Percentiles rank a stretch among this genome's conserved stretches.
These are phyloP conservation scores for Pinctada fucata DNA, from an alignment of 2,888 invertebrate species.

Conservation along the genomic window DNA sequence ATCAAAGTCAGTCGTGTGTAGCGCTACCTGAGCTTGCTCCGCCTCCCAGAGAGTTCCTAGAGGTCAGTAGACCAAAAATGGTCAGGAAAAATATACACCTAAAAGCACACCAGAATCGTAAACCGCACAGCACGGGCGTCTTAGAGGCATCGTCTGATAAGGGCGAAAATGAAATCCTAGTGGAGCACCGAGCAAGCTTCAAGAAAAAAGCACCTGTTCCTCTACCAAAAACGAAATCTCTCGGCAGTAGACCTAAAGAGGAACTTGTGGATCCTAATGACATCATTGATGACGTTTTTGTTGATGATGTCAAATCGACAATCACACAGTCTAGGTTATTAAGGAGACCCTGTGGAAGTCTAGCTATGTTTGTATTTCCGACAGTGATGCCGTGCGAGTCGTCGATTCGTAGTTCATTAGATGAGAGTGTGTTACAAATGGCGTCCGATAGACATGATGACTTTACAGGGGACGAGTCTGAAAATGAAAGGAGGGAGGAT, in stretches of 20 bases:
- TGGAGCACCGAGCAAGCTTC: conserved; percentile 50
- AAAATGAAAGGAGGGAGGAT: conserved; percentile 50
- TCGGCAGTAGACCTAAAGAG: background rate
- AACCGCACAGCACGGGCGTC: background rate
- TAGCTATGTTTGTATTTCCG: background rate
- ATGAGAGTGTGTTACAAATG: conserved; percentile 65
- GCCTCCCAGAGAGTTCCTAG: conserved; percentile 49
- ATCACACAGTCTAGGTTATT: conserved; percentile 17
- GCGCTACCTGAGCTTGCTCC: conserved; percentile 44
- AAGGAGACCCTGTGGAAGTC: conserved; percentile 5
- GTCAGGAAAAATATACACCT: background rate
- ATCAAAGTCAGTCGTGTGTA: background rate
- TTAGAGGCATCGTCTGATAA: conserved; percentile 40
- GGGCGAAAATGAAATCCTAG: conserved; percentile 50
- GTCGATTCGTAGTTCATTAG: conserved; percentile 62
- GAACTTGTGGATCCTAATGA: conserved; percentile 32
- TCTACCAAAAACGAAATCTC: conserved; percentile 29
- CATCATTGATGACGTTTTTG: conserved; percentile 58
- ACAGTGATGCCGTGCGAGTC: conserved; percentile 39
- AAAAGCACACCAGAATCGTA: conserved; percentile 6
- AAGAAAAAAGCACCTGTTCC: conserved; percentile 38
- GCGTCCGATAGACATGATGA: conserved; percentile 60
- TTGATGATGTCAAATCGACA: conserved; percentile 43
- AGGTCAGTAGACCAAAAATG: conserved; percentile 45
- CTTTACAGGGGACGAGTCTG: conserved; percentile 43